A percentile compares a stretch with the other conserved stretches of the same genome.
phyloP scores from a whole-genome alignment of 1,140 invertebrate genomes.

The Kradibia gibbosae region DNA sequence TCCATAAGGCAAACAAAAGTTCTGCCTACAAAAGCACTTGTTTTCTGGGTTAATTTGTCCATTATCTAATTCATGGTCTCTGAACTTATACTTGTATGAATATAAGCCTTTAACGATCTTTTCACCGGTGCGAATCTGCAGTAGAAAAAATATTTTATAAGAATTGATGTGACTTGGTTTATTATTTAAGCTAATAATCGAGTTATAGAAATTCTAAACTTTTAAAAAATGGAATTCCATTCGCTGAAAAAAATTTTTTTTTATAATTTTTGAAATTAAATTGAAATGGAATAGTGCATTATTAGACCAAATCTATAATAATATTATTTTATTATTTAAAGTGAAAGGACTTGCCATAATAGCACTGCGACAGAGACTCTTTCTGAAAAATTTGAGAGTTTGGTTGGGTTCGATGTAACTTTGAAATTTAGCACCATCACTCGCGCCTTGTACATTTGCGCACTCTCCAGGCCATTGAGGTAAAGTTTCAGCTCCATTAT shows the following conservation, averaged over 20 bases:
- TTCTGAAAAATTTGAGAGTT: constrained; percentile 83
- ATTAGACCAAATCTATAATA: no score
- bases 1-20: constrained; percentile 79
- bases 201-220: no score
- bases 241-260: no score
- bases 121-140: constrained; percentile 76
- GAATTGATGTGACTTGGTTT: no score
- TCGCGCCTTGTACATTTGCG: constrained; percentile 83
- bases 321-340: not conserved
- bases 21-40: constrained; percentile 83
- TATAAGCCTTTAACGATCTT: constrained; percentile 74
- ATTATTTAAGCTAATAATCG: no score
- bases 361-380: constrained; percentile 85
- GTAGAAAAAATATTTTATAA: constrained; percentile 10
- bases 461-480: constrained; percentile 85
- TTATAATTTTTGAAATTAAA: no score
- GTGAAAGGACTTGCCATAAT: constrained; percentile 75
- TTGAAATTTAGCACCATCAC: constrained; percentile 88
- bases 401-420: constrained; percentile 80
- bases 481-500: constrained; percentile 79
- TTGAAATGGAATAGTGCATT: no score
- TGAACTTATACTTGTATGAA: constrained; percentile 80
- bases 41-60: constrained; percentile 80
- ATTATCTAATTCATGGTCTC: constrained; percentile 83
- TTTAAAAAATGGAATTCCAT: no score